Conservation (phyloP, 2,113 vertebrate species). For the Grammomys dolichurus region DNA sequence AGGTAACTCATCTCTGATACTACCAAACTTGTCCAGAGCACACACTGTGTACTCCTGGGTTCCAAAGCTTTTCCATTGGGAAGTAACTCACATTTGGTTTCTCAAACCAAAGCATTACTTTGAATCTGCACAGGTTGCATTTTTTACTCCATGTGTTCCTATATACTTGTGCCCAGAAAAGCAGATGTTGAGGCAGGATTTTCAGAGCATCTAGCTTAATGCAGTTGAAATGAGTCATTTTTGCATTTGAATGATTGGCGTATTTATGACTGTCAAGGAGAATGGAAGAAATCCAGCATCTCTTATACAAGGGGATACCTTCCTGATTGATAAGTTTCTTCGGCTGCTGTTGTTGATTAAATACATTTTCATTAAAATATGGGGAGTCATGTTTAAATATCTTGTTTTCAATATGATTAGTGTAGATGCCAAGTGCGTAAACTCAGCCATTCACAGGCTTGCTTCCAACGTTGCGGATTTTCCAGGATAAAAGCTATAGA, state of each 20-base stretch:
- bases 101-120: background rate
- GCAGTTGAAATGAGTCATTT: background rate
- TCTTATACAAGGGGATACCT: background rate
- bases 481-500: background rate
- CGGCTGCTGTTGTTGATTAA: background rate
- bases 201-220: background rate
- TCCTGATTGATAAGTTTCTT: background rate
- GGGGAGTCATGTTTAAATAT: background rate
- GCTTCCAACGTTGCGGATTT: background rate
- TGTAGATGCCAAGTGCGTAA: background rate
- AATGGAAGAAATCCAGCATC: background rate
- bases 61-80: background rate
- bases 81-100: background rate
- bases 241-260: background rate
- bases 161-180: background rate
- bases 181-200: background rate
- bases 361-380: slow-evolving; percentile 40
- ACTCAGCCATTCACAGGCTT: background rate
- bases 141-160: background rate
- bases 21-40: background rate
- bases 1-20: background rate
- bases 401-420: background rate
- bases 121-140: background rate
- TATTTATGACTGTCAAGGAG: background rate
- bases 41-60: too few species aligned